phyloP scores from a whole-genome alignment of 2,113 vertebrate genomes.

The Lepidothrix coronata region DNA sequence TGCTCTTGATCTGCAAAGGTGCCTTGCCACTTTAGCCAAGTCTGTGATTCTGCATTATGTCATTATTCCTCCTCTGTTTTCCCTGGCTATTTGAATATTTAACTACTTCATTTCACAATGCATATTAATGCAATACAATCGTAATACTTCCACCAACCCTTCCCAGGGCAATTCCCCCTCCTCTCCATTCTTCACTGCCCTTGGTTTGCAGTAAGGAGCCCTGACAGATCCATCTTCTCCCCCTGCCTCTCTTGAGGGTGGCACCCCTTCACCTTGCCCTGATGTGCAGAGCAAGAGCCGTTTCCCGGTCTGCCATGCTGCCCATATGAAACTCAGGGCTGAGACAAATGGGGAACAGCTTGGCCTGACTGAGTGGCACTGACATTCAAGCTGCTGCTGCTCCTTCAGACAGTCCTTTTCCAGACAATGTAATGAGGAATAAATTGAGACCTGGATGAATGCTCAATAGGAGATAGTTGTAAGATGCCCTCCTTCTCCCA shows the following conservation, averaged over 20 bases:
- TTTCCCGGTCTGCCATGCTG: background rate
- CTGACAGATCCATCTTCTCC: background rate
- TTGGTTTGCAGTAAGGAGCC: background rate
- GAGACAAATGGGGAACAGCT: fast-evolving
- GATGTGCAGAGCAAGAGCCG: fast-evolving
- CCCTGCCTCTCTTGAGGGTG: fast-evolving
- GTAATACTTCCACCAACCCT: background rate
- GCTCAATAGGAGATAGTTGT: background rate
- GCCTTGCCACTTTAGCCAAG: background rate
- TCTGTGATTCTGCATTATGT: background rate
- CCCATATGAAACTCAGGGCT: fast-evolving
- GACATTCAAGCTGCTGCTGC: background rate
- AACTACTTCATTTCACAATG: background rate
- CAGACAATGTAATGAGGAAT: background rate
- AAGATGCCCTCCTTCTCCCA: background rate
- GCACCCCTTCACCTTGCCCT: background rate
- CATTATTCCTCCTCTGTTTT: background rate
- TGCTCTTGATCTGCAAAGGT: background rate
- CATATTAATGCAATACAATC: background rate
- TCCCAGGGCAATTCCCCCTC: background rate
- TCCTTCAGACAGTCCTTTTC: background rate
- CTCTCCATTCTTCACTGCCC: background rate
- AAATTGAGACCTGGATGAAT: background rate
- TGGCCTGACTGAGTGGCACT: fast-evolving
- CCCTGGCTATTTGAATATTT: background rate